Evolutionary conservation across 1,140 invertebrate species (phyloP).

Genomic region (Apolygus lucorum): DNA sequence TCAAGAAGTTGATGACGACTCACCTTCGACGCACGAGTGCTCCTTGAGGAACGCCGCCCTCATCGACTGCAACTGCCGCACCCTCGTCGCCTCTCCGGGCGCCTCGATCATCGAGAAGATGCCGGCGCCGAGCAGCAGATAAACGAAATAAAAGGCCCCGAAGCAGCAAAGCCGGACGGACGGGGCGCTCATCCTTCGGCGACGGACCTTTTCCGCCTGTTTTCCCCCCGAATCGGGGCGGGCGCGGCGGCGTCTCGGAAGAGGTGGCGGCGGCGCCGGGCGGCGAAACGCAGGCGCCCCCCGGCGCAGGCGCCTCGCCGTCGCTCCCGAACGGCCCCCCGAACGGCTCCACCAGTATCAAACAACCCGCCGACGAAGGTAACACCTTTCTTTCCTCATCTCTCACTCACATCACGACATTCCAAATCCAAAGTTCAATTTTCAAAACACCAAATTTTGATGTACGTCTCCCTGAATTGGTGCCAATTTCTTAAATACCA

Average conservation of each 20-base stretch:
- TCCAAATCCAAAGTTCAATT: too few relatives aligned
- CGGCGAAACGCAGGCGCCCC: neutral
- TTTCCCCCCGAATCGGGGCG: neutral
- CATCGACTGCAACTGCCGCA: constrained; percentile 45
- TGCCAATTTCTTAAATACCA: too few relatives aligned
- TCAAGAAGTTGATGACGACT: constrained; percentile 32
- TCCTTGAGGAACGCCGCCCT: constrained; percentile 50
- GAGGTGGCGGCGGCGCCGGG: too few relatives aligned
- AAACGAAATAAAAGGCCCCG: constrained; percentile 31
- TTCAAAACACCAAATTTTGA: too few relatives aligned
- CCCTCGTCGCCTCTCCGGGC: constrained; percentile 50
- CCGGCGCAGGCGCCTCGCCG: neutral
- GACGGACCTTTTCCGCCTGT: neutral
- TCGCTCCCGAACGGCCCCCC: neutral
- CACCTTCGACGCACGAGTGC: constrained; percentile 53
- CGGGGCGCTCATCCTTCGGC: constrained; percentile 8
- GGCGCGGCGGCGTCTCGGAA: neutral
- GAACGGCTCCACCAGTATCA: neutral
- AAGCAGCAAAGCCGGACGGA: constrained; percentile 30
- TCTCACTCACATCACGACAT: neutral
- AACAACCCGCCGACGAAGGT: neutral
- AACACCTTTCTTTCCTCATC: neutral
- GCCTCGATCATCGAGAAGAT: constrained; percentile 64
- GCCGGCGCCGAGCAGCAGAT: constrained; percentile 52
- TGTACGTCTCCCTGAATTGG: too few relatives aligned